Base-by-base conservation (phyloP, 2,113 vertebrate genomes). In the Hylia prasina region DNA sequence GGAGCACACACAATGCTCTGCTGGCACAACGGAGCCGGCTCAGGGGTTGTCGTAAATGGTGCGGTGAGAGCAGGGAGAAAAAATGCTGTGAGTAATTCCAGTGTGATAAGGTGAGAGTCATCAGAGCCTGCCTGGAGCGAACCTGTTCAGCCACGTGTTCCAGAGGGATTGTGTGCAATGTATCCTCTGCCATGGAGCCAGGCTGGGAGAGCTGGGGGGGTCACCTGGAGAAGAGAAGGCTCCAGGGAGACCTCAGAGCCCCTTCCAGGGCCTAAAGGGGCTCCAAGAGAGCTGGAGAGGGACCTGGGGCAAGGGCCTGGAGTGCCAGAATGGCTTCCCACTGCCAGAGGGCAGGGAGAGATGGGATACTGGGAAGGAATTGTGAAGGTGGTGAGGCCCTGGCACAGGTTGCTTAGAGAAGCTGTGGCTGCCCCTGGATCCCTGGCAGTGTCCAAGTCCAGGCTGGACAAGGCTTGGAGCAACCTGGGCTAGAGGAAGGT, bases 251-350 rank as follows among this genome's bases (percentile, higher is more conserved):
- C 0, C 31, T 77, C 3, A 54, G 48, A 63, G 30, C 21, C 30
- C 17, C 40, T 20, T 31, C 1, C 18, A 63, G 15, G 1, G 22
- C 40, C 40, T 76, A 12, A 35, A 76, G 47, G 15, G 25, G 0
- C 35, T 69, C 70, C 63, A 76, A 0, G 30, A 61, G 35, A 63
- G 42, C 35, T 69, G 48, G 24, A 83, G 48, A 54, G 47, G 18
- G 25, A 33, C 3, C 4, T 2, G 0, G 8, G 25, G 35, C 3
- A 13, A 35, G 30, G 30, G 5, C 1, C 4, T 61, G 15, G 48
- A 63, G 31, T 5, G 47, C 2, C 18, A 56, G 56, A 56, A 47
- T 75, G 39, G 24, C 28, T 75, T 60, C 8, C 11, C 20, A 17
- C 27, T 73, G 37, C 28, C 28, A 39, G 40, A 27, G 30, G 22